Evolutionary conservation across 2,113 vertebrate genomes (phyloP).

Genomic region (Perccottus glenii): DNA sequence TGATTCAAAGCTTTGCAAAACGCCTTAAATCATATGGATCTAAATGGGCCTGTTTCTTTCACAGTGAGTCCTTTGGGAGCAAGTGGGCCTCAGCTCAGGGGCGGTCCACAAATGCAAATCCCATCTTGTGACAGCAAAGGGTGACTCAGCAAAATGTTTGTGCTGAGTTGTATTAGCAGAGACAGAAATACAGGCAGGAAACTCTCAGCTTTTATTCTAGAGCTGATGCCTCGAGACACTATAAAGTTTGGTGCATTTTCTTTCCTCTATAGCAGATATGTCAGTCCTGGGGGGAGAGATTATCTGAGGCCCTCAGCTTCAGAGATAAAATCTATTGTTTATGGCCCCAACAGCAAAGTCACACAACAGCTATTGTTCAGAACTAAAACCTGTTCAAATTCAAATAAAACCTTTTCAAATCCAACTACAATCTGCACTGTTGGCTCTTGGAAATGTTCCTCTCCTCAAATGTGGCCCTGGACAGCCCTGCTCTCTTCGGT

Average conservation of each 20-base stretch:
- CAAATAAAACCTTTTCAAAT: no score
- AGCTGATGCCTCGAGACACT: constrained; percentile 23
- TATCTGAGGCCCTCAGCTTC: no score
- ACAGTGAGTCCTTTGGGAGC: constrained; percentile 16
- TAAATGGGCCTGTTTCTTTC: constrained; percentile 25
- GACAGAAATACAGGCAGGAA: constrained; percentile 25
- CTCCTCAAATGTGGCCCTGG: no score
- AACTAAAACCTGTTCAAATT: no score
- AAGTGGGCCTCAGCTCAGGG: constrained; percentile 15
- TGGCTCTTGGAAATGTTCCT: no score
- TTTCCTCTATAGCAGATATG: neutral
- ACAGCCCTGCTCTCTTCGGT: neutral
- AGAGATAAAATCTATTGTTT: no score
- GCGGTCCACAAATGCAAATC: constrained; percentile 15
- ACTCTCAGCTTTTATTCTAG: constrained; percentile 40
- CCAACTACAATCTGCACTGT: no score
- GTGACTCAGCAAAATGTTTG: constrained; percentile 59
- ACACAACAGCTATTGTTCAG: no score
- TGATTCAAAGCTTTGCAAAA: constrained; percentile 37
- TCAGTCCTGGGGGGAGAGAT: no score
- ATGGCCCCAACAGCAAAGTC: no score
- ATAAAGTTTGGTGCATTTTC: neutral
- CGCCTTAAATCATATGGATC: constrained; percentile 20
- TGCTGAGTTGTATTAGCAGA: constrained; percentile 43
- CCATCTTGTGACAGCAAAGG: constrained; percentile 41